Conservation (phyloP, 2,797 vertebrate genomes). For the Rhynchonycteris naso region DNA sequence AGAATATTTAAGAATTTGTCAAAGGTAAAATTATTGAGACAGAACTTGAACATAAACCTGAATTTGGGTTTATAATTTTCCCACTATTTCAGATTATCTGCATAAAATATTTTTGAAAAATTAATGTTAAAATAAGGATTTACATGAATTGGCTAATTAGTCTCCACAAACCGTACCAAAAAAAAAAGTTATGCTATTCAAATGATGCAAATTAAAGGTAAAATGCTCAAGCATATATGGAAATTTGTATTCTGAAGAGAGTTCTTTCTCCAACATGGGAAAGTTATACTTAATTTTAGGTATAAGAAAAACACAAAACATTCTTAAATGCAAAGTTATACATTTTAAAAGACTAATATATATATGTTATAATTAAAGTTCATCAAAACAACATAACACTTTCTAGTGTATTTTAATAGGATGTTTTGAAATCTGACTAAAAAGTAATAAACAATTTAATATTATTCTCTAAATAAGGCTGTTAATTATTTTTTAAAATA, state of each 20-base stretch:
- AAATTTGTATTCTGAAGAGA: not conserved
- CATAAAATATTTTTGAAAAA: not conserved
- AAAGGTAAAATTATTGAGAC: slow-evolving; percentile 11
- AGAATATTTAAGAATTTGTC: not conserved
- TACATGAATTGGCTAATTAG: not conserved
- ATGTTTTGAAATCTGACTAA: not conserved
- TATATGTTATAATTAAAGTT: not conserved
- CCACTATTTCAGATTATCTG: not conserved
- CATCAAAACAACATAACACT: not conserved
- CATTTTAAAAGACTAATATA: not conserved
- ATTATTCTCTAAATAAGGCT: not conserved
- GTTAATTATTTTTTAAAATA: not conserved
- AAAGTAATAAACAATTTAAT: slow-evolving; percentile 15
- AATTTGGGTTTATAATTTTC: slow-evolving; percentile 1
- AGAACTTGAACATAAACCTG: slow-evolving; percentile 9
- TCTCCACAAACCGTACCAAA: not conserved
- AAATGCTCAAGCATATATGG: not conserved
- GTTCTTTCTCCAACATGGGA: not conserved
- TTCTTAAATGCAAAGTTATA: not conserved
- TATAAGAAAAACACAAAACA: not conserved
- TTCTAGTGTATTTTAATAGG: not conserved
- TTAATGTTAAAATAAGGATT: slow-evolving; percentile 8
- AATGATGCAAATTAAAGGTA: not conserved
- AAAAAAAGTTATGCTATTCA: not conserved
- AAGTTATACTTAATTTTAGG: not conserved